Percentiles rank a stretch among this genome's conserved stretches.
These are phyloP conservation scores for Meiosimyza platycephala DNA, from an alignment of 2,888 invertebrate species.

Conservation along the genomic window DNA sequence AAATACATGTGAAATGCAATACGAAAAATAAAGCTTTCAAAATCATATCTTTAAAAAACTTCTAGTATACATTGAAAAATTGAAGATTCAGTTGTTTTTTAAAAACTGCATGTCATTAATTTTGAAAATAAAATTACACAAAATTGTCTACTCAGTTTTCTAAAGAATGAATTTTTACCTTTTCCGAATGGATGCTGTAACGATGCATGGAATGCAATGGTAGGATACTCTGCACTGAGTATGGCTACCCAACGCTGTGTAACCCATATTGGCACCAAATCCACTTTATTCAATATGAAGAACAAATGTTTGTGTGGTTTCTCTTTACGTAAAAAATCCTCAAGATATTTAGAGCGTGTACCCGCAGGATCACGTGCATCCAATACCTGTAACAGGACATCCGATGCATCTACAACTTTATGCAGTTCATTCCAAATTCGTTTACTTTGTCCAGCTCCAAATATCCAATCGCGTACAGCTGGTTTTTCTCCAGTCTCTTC, in stretches of 20 bases:
- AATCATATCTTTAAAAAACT: no score
- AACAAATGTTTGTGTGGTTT: conserved; percentile 97
- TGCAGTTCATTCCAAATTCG: conserved; percentile 99
- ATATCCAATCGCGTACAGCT: conserved; percentile 91
- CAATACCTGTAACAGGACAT: conserved; percentile 94
- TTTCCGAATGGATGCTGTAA: conserved; percentile 98
- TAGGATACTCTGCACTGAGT: conserved; percentile 94
- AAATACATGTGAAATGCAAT: no score
- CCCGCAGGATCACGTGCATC: conserved; percentile 98
- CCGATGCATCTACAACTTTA: conserved; percentile 98
- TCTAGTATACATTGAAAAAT: no score
- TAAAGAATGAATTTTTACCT: conserved; percentile 65
- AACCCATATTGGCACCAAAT: conserved; percentile 97
- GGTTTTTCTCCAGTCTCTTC: conserved; percentile 85
- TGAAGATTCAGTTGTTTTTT: no score
- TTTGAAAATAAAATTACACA: no score
- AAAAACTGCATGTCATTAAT: no score
- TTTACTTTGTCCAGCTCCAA: conserved; percentile 95
- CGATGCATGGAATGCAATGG: conserved; percentile 98
- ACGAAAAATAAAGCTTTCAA: no score
- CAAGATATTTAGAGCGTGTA: conserved; percentile 91
- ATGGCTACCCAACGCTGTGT: conserved; percentile 98
- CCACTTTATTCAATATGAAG: conserved; percentile 96
- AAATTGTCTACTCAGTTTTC: no score
- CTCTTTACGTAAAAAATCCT: conserved; percentile 92